Base-by-base conservation (phyloP, 2,113 vertebrate genomes). In the Centrocercus urophasianus region DNA sequence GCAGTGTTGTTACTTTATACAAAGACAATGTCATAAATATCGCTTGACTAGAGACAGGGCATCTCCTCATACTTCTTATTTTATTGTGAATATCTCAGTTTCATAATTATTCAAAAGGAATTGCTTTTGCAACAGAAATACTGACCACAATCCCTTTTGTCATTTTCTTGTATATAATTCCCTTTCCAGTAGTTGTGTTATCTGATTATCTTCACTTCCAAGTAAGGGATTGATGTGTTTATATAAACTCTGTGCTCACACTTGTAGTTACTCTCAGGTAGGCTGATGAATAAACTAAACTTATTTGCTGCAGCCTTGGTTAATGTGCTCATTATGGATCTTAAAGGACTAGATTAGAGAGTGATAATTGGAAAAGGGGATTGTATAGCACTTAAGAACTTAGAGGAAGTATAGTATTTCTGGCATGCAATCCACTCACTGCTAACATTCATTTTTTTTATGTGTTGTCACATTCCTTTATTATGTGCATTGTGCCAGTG, bases 381-480 rank as follows among this genome's bases (percentile, higher is more conserved):
- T 42, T 11, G 8, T 25, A 52, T 34, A 56, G 77, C 48, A 65
- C 54, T 67, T 57, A 22, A 87, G 54, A 43, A 81, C 6, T 87
- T 77, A 50, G 38, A 52, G 64, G 34, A 89, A 65, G 8, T 52
- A 5, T 22, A 47, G 38, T 76, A 56, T 76, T 89, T 88, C 76
- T 91, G 85, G 15, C 69, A 93, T 72, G 47, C 38, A 86, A 20
- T 93, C 73, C 6, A 47, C 88, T 95, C 56, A 60, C 42, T 77
- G 43, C 72, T 42, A 67, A 50, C 10, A 4, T 43, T 85, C 25
- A 20, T 91, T 89, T 90, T 64, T 80, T 83, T 60, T 22, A 30
- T 93, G 74, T 48, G 45, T 76, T 93, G 56, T 91, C 65, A 69
- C 79, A 88, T 54, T 85, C 32, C 18, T 89, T 91, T 90, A 77